phyloP scores from a whole-genome alignment of 2,888 invertebrate species.

The Rotaria sp. region DNA sequence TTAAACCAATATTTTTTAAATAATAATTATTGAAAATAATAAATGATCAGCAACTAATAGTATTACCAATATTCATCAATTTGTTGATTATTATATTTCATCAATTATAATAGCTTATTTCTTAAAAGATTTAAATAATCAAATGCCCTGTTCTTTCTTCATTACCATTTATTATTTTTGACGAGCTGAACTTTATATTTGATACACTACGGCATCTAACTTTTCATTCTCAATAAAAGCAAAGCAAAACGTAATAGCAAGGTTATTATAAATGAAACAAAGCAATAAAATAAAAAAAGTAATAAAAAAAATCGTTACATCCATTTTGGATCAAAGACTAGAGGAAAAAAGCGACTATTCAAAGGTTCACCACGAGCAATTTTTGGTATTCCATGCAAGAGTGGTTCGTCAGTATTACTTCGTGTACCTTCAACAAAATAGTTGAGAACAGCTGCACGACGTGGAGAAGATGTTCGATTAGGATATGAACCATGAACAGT shows the following conservation, averaged over 20 bases:
- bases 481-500: constrained; percentile 50
- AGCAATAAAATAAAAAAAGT: too few species aligned
- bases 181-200: too few species aligned
- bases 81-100: too few species aligned
- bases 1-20: background rate
- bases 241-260: too few species aligned
- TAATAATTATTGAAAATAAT: background rate
- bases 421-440: constrained; percentile 50
- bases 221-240: too few species aligned
- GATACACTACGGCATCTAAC: too few species aligned
- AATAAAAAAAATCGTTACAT: background rate
- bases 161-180: too few species aligned
- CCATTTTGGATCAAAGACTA: constrained; percentile 47
- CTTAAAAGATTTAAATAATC: too few species aligned
- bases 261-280: too few species aligned
- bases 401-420: constrained; percentile 46
- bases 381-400: constrained; percentile 45
- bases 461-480: constrained; percentile 47
- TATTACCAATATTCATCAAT: too few species aligned
- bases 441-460: constrained; percentile 49
- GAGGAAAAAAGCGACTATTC: constrained; percentile 48
- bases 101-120: too few species aligned
- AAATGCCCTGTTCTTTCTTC: too few species aligned
- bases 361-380: constrained; percentile 46
- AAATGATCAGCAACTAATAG: background rate